These are phyloP conservation scores for Philereme transversata DNA, from an alignment of 2,888 invertebrate genomes.

Conservation along the genomic window DNA sequence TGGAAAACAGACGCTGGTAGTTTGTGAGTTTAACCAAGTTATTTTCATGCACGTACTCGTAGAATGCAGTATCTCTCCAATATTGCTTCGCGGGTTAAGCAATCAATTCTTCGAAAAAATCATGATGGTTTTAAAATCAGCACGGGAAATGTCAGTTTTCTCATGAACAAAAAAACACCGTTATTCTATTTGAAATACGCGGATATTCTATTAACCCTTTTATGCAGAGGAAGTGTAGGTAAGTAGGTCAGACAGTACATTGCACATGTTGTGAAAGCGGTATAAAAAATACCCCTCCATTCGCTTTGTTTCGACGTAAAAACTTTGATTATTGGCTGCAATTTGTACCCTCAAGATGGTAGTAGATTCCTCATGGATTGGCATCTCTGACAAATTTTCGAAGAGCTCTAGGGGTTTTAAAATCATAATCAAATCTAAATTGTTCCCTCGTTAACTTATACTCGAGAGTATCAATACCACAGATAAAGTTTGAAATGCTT, in stretches of 20 bases:
- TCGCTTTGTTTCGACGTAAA: slow-evolving; percentile 76
- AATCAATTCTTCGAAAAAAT: slow-evolving; percentile 25
- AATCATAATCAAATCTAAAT: no score
- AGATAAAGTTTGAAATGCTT: no score
- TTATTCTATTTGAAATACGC: slow-evolving; percentile 57
- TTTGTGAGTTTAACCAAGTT: no score
- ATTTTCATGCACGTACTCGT: not conserved
- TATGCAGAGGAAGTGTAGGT: slow-evolving; percentile 77
- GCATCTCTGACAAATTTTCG: slow-evolving; percentile 29
- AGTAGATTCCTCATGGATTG: slow-evolving; percentile 51
- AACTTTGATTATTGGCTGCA: slow-evolving; percentile 79
- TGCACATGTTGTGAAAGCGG: slow-evolving; percentile 82
- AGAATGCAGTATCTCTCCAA: not conserved
- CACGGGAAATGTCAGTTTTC: slow-evolving; percentile 45
- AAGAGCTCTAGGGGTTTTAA: not conserved
- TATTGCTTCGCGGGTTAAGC: not conserved
- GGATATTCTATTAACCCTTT: slow-evolving; percentile 79
- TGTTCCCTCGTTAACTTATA: no score
- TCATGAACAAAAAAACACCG: slow-evolving; percentile 50
- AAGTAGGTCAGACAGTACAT: slow-evolving; percentile 80
- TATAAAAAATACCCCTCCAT: slow-evolving; percentile 74
- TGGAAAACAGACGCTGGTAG: no score
- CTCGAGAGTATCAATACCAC: no score
- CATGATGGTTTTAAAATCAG: slow-evolving; percentile 18
- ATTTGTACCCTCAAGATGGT: slow-evolving; percentile 71